Evolutionary conservation across 2,797 vertebrate genomes (phyloP), one percentile per base, ranked within the genome.

Genomic region (Varecia variegata): DNA sequence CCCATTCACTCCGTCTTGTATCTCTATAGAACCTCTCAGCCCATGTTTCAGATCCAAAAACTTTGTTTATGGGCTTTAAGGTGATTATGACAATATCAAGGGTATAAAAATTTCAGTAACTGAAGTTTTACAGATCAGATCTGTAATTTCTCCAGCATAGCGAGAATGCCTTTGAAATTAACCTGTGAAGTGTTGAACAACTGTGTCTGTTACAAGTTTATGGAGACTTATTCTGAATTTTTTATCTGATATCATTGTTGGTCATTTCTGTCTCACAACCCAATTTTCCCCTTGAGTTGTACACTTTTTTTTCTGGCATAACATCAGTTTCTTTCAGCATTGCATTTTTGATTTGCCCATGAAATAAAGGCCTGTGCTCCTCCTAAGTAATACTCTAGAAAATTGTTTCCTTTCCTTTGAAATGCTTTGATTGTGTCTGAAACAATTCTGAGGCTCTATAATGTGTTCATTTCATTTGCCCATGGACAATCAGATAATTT

Each of bases 321-420:
- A 50, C 71, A 92, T 95, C 74, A 94, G 25, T 96, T 96, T 95
- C 52, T 96, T 93, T 93, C 27, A 95, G 90, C 62, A 82, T 60
- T 95, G 45, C 9, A 85, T n/a, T 97, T 95, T 95, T 94, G 10
- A 88, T 96, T 96, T 97, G 68, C 71, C 87, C 92, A 92, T 95
- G 93, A 97, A 97, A 98, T 95, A 96, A 96, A 97, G 40, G 27
- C 13, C 38, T 32, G 65, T 84, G 60, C 40, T 89, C 15, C 62
- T 67, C 92, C 47, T 74, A 84, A 40, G 13, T 87, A 79, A 54
- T 77, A 27, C n/a, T 87, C 17, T 2, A 54, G 81, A 88, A 79
- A 81, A 90, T 38, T 60, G 35, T 76, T 96, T 60, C 60, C 77
- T 82, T 86, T 93, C 81, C n/a, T 70, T 71, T 76, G 70, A 94